Conservation (phyloP, 2,113 vertebrate genomes). For the cat (Felis catus) region DNA sequence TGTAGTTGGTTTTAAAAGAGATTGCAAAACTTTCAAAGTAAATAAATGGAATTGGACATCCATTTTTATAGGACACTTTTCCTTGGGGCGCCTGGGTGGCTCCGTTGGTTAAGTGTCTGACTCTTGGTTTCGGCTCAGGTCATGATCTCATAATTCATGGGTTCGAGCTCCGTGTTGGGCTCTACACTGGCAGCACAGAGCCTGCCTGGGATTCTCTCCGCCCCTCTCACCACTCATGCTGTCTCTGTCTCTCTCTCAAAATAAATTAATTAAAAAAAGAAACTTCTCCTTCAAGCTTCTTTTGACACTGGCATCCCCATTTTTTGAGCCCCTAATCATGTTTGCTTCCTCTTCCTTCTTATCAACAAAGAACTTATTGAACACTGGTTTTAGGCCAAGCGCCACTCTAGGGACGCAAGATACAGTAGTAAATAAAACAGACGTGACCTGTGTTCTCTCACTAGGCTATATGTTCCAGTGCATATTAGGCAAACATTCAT, state of each 20-base stretch:
- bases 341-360: background rate
- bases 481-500: background rate
- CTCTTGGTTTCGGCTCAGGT: no score
- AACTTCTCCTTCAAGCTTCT: background rate
- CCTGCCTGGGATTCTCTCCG: no score
- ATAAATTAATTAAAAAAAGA: background rate
- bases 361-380: background rate
- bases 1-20: background rate
- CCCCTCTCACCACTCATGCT: no score
- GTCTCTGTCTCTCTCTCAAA: no score
- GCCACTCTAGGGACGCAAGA: background rate
- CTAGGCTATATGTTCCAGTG: background rate
- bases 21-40: background rate
- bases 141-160: no score
- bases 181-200: no score
- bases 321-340: background rate
- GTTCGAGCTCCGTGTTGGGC: no score
- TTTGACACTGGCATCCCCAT: background rate
- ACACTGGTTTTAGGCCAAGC: background rate
- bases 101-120: no score
- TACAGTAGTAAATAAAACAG: background rate
- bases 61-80: background rate
- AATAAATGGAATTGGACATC: background rate
- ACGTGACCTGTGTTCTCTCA: background rate
- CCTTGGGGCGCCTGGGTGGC: background rate